These are phyloP conservation scores for Campaea margaritaria DNA, from an alignment of 2,888 invertebrate genomes.

Conservation along the genomic window DNA sequence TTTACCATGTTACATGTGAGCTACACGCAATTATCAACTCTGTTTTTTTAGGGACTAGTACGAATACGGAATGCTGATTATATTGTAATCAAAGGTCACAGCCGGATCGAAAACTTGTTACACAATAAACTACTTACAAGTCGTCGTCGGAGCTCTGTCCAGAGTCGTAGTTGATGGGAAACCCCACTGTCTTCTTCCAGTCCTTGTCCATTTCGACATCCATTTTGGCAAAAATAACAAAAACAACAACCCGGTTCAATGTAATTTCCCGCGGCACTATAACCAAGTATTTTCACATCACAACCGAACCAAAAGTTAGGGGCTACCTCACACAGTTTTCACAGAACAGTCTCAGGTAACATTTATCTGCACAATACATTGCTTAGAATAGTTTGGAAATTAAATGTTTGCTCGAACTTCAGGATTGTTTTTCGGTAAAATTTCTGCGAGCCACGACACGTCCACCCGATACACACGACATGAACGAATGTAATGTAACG, in stretches of 20 bases:
- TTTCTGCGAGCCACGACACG: too few relatives aligned
- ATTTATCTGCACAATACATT: conserved; percentile 1
- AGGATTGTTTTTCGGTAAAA: too few relatives aligned
- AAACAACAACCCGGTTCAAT: conserved; percentile 34
- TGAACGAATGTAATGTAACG: too few relatives aligned
- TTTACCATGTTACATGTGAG: not conserved
- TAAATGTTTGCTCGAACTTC: not conserved
- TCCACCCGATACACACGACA: too few relatives aligned
- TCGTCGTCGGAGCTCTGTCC: conserved; percentile 81
- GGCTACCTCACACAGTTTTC: conserved; percentile 1
- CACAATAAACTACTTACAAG: conserved; percentile 63
- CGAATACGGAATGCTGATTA: not conserved
- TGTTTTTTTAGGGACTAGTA: not conserved
- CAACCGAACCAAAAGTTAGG: not conserved
- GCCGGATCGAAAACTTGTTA: conserved; percentile 1
- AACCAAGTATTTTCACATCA: conserved; percentile 33
- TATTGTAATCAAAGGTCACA: not conserved
- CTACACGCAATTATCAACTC: not conserved
- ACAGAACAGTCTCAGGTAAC: not conserved
- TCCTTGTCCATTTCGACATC: conserved; percentile 70
- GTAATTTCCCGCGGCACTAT: conserved; percentile 37
- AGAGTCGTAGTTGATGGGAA: conserved; percentile 80
- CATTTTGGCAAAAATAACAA: conserved; percentile 57
- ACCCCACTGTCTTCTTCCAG: conserved; percentile 80
- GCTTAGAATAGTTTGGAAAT: not conserved